A percentile compares a stretch with the other conserved stretches of the same genome.
Evolutionary conservation across 1,140 invertebrate genomes (phyloP).

Genomic region (Habropoda laboriosa): DNA sequence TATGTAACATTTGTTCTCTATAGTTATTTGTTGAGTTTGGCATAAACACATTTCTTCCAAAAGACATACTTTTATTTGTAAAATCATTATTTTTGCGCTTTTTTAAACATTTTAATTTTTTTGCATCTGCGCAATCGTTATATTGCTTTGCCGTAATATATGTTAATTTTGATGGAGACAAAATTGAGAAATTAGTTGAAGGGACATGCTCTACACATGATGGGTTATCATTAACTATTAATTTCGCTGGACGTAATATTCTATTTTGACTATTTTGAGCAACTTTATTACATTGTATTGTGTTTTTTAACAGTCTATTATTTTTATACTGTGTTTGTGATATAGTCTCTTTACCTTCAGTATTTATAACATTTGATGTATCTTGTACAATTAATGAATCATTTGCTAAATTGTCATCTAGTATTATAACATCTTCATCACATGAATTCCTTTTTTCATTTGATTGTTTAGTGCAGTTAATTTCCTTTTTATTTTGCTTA

Average conservation of each 20-base stretch:
- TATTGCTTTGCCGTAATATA: neutral
- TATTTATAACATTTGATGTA: neutral
- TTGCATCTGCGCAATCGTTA: neutral
- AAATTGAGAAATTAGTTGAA: neutral
- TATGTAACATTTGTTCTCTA: neutral
- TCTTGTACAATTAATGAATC: neutral
- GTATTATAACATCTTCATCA: no score
- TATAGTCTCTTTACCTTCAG: neutral
- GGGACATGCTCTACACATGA: no score
- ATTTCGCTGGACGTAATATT: no score
- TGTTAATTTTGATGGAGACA: slow-evolving; percentile 25
- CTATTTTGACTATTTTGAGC: no score
- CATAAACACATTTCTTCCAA: neutral
- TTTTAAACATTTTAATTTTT: no score
- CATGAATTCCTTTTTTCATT: no score
- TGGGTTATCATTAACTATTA: no score
- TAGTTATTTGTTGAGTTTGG: neutral
- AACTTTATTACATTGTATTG: no score
- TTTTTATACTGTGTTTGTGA: neutral
- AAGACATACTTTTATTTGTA: neutral
- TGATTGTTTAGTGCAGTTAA: no score
- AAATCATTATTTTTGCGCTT: no score
- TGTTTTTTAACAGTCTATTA: no score
- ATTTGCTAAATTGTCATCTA: neutral
- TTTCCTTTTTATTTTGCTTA: no score